phyloP scores from a whole-genome alignment of 2,888 invertebrate genomes.

The Argyresthia goedartella region DNA sequence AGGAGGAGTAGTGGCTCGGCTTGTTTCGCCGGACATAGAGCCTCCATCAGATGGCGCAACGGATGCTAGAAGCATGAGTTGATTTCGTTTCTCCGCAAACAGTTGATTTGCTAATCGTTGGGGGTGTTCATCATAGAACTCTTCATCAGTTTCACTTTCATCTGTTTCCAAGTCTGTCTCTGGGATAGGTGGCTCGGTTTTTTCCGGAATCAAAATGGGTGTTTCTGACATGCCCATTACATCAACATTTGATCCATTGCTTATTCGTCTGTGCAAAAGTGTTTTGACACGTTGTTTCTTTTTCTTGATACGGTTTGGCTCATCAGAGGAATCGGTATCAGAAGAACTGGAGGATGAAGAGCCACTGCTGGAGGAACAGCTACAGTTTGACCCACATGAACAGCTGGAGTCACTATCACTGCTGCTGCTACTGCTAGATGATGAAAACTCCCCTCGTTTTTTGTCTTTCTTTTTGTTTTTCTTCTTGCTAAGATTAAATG shows the following conservation, averaged over 20 bases:
- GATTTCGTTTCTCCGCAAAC: slow-evolving; percentile 81
- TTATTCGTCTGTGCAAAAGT: slow-evolving; percentile 42
- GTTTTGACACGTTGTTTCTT: slow-evolving; percentile 51
- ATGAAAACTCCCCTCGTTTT: slow-evolving; percentile 47
- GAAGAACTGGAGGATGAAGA: slow-evolving; percentile 76
- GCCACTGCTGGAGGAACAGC: slow-evolving; percentile 80
- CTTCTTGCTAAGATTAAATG: slow-evolving; percentile 47
- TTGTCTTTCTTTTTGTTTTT: slow-evolving; percentile 66
- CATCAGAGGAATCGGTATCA: slow-evolving; percentile 58
- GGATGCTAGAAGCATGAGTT: slow-evolving; percentile 73
- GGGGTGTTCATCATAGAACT: slow-evolving; percentile 88
- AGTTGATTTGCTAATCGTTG: slow-evolving; percentile 78
- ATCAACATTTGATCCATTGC: slow-evolving; percentile 67
- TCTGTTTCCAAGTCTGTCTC: slow-evolving; percentile 90
- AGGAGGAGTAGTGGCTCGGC: slow-evolving; percentile 75
- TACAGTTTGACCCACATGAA: slow-evolving; percentile 87
- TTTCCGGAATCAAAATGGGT: slow-evolving; percentile 53
- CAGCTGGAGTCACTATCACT: slow-evolving; percentile 81
- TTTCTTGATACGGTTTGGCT: slow-evolving; percentile 50
- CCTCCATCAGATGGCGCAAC: slow-evolving; percentile 73
- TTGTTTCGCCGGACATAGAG: slow-evolving; percentile 70
- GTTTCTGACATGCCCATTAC: slow-evolving; percentile 65
- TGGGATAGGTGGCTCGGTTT: slow-evolving; percentile 73
- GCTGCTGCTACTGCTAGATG: slow-evolving; percentile 82
- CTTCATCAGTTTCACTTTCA: slow-evolving; percentile 89